These are phyloP conservation scores for Osmerus mordax DNA, from an alignment of 2,113 vertebrate genomes.

Conservation along the genomic window DNA sequence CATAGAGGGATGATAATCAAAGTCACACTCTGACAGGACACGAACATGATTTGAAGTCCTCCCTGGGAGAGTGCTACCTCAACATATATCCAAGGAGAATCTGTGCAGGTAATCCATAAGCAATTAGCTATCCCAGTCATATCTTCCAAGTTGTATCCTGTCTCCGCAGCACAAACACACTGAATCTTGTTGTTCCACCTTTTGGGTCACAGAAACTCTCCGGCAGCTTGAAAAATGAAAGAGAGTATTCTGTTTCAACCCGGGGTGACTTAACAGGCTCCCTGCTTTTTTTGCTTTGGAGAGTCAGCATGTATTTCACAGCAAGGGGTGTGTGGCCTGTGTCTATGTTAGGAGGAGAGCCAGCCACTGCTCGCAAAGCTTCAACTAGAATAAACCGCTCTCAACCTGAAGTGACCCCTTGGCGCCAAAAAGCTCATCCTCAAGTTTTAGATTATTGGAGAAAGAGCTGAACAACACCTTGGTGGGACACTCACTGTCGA, in stretches of 20 bases:
- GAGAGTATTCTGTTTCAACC: constrained; percentile 21
- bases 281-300: not conserved
- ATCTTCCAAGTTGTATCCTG: constrained; percentile 58
- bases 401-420: not conserved
- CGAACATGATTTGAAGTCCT: constrained; percentile 59
- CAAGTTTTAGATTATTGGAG: constrained; percentile 1
- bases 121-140: constrained; percentile 59
- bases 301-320: not conserved
- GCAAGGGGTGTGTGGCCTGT: not conserved
- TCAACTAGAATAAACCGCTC: not conserved
- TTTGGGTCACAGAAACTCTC: not conserved
- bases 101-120: constrained; percentile 59
- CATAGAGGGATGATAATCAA: constrained; percentile 36
- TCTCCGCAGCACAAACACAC: constrained; percentile 47
- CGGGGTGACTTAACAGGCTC: constrained; percentile 7
- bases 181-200: constrained; percentile 11
- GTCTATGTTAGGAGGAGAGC: not conserved
- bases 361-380: constrained; percentile 15
- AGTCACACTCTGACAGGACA: constrained; percentile 51
- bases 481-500: constrained; percentile 18
- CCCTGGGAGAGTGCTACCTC: constrained; percentile 61
- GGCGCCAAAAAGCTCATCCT: no score
- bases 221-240: constrained; percentile 34
- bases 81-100: constrained; percentile 54
- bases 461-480: constrained; percentile 30